Conservation (phyloP, 2,888 invertebrate species). For the Mythimna loreyi region DNA sequence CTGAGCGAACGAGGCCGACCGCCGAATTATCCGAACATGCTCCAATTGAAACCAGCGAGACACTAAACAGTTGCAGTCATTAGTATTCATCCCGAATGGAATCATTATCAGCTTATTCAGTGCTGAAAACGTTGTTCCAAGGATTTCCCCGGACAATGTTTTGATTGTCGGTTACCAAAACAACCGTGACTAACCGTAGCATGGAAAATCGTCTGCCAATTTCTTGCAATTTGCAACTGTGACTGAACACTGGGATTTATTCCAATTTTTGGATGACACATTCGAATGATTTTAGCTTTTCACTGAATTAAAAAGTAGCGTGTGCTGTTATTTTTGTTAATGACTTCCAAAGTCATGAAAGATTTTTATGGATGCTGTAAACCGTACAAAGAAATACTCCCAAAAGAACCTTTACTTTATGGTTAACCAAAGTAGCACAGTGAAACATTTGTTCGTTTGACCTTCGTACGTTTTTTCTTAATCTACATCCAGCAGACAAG, state of each 20-base stretch:
- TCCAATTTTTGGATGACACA: constrained; percentile 29
- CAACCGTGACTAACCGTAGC: constrained; percentile 48
- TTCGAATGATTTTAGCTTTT: constrained; percentile 31
- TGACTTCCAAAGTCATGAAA: background rate
- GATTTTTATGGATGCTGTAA: background rate
- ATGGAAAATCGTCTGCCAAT: constrained; percentile 45
- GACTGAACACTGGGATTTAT: constrained; percentile 40
- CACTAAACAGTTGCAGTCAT: constrained; percentile 36
- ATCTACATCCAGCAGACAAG: constrained; percentile 38
- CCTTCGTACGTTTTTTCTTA: constrained; percentile 40
- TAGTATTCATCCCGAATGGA: constrained; percentile 30
- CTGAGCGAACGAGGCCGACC: constrained; percentile 73
- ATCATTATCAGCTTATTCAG: constrained; percentile 24
- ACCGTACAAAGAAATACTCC: background rate
- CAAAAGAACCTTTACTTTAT: constrained; percentile 12
- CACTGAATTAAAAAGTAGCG: constrained; percentile 22
- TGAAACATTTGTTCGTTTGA: constrained; percentile 25
- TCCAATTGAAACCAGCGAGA: constrained; percentile 55
- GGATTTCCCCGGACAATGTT: constrained; percentile 41
- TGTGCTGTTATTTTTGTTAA: constrained; percentile 1
- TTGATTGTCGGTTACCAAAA: constrained; percentile 43
- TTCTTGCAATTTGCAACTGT: constrained; percentile 24
- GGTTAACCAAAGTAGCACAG: constrained; percentile 19
- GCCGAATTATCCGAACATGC: constrained; percentile 67
- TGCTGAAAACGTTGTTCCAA: constrained; percentile 31